phyloP scores from a whole-genome alignment of 2,888 invertebrate species.

The Torymus texanus region DNA sequence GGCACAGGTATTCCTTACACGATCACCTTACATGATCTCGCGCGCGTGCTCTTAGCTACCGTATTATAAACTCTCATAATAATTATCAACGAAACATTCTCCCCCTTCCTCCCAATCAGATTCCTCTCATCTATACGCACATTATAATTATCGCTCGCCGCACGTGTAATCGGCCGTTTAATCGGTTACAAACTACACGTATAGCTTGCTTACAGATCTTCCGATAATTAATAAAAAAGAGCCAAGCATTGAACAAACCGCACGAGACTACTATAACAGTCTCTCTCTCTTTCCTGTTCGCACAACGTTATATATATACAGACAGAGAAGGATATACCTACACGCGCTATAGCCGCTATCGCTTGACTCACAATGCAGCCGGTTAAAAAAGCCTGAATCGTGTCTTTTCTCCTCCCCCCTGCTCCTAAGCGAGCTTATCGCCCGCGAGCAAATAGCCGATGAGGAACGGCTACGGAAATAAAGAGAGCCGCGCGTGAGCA shows the following conservation, averaged over 20 bases:
- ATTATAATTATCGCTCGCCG: neutral
- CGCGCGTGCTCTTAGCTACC: too few species aligned
- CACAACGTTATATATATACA: neutral
- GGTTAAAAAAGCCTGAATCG: neutral
- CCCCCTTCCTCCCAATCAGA: neutral
- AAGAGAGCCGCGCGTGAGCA: slow-evolving; percentile 10
- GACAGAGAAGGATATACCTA: too few species aligned
- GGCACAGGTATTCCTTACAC: too few species aligned
- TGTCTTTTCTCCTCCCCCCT: too few species aligned
- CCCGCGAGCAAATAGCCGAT: neutral
- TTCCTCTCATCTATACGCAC: neutral
- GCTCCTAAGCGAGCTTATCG: neutral
- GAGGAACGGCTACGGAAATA: neutral
- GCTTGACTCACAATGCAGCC: slow-evolving; percentile 31
- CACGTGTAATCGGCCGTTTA: slow-evolving; percentile 3
- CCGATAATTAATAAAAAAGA: slow-evolving; percentile 46
- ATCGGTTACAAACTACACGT: slow-evolving; percentile 14
- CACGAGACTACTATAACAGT: neutral
- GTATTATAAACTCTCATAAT: too few species aligned
- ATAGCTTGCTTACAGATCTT: neutral
- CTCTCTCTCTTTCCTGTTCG: slow-evolving; percentile 14
- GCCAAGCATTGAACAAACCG: too few species aligned
- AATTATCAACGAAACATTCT: too few species aligned
- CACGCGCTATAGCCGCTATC: neutral
- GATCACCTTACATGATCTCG: too few species aligned